Percentiles rank a stretch among this genome's conserved stretches.
phyloP scores from a whole-genome alignment of 2,888 invertebrate genomes.

The Entomobrya proxima region DNA sequence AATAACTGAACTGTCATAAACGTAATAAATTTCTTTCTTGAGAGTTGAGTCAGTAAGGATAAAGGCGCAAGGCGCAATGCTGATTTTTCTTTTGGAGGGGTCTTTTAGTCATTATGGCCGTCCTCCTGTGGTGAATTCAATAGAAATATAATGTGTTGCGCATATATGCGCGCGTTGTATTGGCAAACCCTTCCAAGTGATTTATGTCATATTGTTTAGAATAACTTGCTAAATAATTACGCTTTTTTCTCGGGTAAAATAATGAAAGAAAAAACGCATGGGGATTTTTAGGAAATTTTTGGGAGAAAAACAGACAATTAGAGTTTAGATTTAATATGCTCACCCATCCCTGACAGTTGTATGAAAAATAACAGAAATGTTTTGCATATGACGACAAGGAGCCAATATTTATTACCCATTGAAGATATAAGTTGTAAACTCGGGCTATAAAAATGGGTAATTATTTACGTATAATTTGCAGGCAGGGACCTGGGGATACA shows the following conservation, averaged over 20 bases:
- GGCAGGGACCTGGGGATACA: slow-evolving; percentile 75
- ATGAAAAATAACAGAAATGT: background rate
- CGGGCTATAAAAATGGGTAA: background rate
- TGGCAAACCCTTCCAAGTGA: slow-evolving; percentile 31
- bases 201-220: slow-evolving; percentile 63
- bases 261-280: background rate
- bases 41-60: background rate
- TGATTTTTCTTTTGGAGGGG: background rate
- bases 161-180: background rate
- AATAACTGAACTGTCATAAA: slow-evolving; percentile 67
- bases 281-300: slow-evolving; percentile 6
- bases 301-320: slow-evolving; percentile 46
- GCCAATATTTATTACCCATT: background rate
- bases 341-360: slow-evolving; percentile 29
- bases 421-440: slow-evolving; percentile 8
- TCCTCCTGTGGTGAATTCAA: slow-evolving; percentile 51
- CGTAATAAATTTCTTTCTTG: slow-evolving; percentile 55
- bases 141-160: background rate
- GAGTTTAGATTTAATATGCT: slow-evolving; percentile 52
- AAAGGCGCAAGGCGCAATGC: background rate
- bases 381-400: background rate
- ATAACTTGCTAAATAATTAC: slow-evolving; percentile 42
- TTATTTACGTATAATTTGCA: slow-evolving; percentile 45
- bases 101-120: slow-evolving; percentile 41
- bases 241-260: slow-evolving; percentile 14